phyloP scores from a whole-genome alignment of 2,797 vertebrate genomes.

The Mionectes olivaceus region DNA sequence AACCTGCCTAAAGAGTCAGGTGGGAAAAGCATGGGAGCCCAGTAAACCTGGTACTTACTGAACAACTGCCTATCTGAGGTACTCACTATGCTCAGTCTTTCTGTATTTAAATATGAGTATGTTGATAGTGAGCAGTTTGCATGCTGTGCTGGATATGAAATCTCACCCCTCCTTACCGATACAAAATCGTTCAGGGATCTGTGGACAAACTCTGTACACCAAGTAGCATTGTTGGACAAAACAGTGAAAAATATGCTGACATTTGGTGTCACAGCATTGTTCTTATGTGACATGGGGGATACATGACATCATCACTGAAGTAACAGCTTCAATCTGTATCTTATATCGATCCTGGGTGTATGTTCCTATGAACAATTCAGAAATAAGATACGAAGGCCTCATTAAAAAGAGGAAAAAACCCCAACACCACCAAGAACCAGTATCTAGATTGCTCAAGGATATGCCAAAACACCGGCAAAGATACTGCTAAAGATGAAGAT shows the following conservation, averaged over 20 bases:
- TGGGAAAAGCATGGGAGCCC: not conserved
- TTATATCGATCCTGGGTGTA: not conserved
- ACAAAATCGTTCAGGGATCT: not conserved
- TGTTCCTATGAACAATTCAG: not conserved
- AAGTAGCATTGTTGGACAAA: not conserved
- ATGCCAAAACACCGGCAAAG: not conserved
- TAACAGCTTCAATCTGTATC: not conserved
- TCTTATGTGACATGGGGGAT: fast-evolving
- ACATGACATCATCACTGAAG: not conserved
- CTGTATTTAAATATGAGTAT: not conserved
- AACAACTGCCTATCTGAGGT: not conserved
- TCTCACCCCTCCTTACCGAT: not conserved
- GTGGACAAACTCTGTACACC: not conserved
- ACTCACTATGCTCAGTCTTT: not conserved
- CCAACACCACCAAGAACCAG: not conserved
- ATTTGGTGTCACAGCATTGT: not conserved
- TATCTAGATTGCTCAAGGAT: not conserved
- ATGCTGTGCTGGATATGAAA: not conserved
- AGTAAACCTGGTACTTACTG: not conserved
- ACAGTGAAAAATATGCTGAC: not conserved
- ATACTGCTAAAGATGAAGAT: not conserved
- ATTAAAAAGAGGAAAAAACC: not conserved
- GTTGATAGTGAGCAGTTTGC: not conserved
- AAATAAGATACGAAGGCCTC: not conserved
- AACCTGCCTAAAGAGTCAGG: not conserved